phyloP scores from a whole-genome alignment of 2,113 vertebrate genomes.

The Siphamia tubifer region DNA sequence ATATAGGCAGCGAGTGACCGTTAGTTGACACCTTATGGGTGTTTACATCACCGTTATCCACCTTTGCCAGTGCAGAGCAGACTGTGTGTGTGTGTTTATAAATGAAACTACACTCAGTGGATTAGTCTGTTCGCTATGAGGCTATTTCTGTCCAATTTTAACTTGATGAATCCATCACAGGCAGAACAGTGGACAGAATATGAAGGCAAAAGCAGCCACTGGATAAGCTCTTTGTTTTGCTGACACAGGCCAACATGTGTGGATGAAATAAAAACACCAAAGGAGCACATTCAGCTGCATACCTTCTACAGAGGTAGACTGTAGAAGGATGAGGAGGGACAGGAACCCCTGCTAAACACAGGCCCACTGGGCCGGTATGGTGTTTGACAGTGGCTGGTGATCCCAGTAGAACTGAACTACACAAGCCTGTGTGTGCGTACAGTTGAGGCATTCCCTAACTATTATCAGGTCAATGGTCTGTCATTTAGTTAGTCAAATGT shows the following conservation, averaged over 20 bases:
- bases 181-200: background rate
- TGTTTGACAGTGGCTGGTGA: too few species aligned
- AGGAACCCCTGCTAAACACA: too few species aligned
- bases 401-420: too few species aligned
- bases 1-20: background rate
- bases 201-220: background rate
- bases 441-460: too few species aligned
- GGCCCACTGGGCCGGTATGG: too few species aligned
- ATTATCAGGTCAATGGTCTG: too few species aligned
- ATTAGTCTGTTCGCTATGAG: background rate
- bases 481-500: too few species aligned
- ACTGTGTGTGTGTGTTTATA: background rate
- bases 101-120: slow-evolving; percentile 2
- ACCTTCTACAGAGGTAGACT: too few species aligned
- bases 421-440: too few species aligned
- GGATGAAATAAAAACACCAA: slow-evolving; percentile 15
- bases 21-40: slow-evolving; percentile 46
- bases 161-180: background rate
- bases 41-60: slow-evolving; percentile 66
- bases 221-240: slow-evolving; percentile 61
- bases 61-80: slow-evolving; percentile 12
- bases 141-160: background rate
- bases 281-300: too few species aligned
- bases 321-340: too few species aligned
- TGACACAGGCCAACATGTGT: slow-evolving; percentile 36